These are phyloP conservation scores for Therioaphis trifolii DNA, from an alignment of 2,888 invertebrate species.

Conservation along the genomic window DNA sequence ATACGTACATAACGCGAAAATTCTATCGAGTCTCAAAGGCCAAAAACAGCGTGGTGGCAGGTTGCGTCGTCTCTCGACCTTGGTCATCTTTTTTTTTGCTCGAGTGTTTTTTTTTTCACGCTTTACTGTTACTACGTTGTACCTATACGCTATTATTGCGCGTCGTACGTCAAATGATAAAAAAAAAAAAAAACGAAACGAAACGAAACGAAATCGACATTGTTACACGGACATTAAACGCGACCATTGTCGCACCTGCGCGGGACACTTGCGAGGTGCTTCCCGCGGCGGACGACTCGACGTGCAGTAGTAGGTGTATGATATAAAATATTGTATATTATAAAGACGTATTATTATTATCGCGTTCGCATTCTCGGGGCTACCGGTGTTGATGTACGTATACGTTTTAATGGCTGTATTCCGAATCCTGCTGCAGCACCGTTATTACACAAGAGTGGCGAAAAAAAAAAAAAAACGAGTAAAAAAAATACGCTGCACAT, in stretches of 20 bases:
- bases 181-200: neutral
- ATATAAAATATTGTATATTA: neutral
- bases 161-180: neutral
- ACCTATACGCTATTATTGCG: too few relatives aligned
- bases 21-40: slow-evolving; percentile 34
- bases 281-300: slow-evolving; percentile 45
- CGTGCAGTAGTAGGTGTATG: neutral
- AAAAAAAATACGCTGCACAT: too few relatives aligned
- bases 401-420: slow-evolving; percentile 4
- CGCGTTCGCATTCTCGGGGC: slow-evolving; percentile 11
- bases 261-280: slow-evolving; percentile 34
- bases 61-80: too few relatives aligned
- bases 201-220: slow-evolving; percentile 45
- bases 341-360: too few relatives aligned
- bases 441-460: neutral
- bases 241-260: slow-evolving; percentile 50
- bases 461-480: slow-evolving; percentile 21
- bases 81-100: too few relatives aligned
- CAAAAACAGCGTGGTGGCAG: too few relatives aligned
- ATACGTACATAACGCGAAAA: too few relatives aligned
- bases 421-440: slow-evolving; percentile 2
- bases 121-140: too few relatives aligned
- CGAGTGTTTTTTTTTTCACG: too few relatives aligned
- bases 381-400: slow-evolving; percentile 39
- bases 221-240: slow-evolving; percentile 57